Percentiles rank a stretch among this genome's conserved stretches.
These are phyloP conservation scores for Sylvia borin DNA, from an alignment of 2,797 vertebrate species.

Conservation along the genomic window DNA sequence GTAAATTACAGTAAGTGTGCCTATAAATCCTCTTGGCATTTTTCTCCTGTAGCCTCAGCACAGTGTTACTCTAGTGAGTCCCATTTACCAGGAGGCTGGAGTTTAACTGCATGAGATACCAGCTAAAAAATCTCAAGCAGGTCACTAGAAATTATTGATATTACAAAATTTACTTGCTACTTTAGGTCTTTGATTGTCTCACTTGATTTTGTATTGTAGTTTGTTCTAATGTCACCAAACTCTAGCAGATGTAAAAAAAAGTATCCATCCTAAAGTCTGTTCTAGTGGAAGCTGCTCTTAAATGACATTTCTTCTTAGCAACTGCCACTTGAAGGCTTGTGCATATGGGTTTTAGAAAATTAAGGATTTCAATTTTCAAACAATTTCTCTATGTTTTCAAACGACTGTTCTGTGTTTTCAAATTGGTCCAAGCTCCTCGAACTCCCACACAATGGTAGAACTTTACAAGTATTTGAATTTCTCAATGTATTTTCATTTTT, in stretches of 20 bases:
- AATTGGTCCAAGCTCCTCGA: neutral
- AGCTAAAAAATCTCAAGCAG: neutral
- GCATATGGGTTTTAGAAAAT: constrained; percentile 34
- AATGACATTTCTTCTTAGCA: constrained; percentile 5
- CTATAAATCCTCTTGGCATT: neutral
- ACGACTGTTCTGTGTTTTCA: neutral
- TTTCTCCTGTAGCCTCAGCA: neutral
- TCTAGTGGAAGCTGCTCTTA: neutral
- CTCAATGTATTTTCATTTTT: neutral
- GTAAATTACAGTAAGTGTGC: neutral
- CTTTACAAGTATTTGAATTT: neutral
- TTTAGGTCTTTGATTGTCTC: neutral
- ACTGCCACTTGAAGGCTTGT: constrained; percentile 19
- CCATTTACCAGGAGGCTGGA: neutral
- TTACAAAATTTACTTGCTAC: neutral
- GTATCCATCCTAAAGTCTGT: neutral
- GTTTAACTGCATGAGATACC: neutral
- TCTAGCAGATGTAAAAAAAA: neutral
- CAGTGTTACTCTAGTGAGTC: neutral
- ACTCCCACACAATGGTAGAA: neutral
- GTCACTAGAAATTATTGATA: neutral
- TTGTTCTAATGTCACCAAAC: neutral
- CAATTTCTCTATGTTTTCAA: neutral
- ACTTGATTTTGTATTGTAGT: neutral
- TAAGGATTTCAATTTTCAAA: constrained; percentile 35